Percentiles rank a stretch among this genome's conserved stretches.
Evolutionary conservation across 2,113 vertebrate species (phyloP).

Genomic region (Carassius gibelio): DNA sequence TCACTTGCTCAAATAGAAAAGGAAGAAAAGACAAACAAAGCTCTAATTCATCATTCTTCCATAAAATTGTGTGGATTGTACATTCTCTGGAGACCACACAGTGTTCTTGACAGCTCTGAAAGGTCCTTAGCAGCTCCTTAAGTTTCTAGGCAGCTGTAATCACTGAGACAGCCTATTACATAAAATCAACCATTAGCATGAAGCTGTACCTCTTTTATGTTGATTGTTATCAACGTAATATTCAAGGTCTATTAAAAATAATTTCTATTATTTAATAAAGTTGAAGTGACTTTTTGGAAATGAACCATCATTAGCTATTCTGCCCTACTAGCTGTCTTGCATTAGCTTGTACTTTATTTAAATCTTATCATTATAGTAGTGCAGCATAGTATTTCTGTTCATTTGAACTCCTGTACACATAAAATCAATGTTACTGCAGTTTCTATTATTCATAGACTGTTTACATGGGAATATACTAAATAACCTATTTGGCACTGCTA

Average conservation of each 20-base stretch:
- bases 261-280: background rate
- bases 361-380: background rate
- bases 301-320: background rate
- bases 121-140: background rate
- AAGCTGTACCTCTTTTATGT: background rate
- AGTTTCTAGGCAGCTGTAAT: background rate
- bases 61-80: background rate
- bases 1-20: background rate
- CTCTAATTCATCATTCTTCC: background rate
- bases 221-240: background rate
- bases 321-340: background rate
- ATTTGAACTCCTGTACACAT: background rate
- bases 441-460: background rate
- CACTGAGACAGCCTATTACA: background rate
- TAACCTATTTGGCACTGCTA: background rate
- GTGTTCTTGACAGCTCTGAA: background rate
- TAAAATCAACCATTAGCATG: background rate
- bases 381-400: background rate
- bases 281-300: background rate
- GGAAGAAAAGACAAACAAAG: background rate
- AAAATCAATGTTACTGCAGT: background rate
- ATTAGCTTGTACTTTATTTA: background rate
- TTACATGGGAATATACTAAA: background rate
- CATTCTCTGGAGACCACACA: background rate
- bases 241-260: background rate